Base-by-base conservation (phyloP, 2,113 vertebrate species). In the Tenebrosternarchus preto region DNA sequence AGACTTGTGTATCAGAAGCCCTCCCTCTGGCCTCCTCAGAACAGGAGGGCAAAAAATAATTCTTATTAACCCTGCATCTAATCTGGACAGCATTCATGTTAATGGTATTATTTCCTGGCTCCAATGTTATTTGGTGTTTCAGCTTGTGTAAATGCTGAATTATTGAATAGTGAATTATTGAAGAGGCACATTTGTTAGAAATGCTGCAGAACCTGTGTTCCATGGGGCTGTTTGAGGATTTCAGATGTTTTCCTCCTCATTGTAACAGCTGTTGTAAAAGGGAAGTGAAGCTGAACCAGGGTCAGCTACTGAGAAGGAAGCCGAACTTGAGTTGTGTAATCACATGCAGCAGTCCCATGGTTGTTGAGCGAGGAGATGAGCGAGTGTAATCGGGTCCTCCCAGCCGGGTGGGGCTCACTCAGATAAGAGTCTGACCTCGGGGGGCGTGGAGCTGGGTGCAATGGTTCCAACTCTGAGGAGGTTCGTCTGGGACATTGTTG, bases 361-460 rank as follows among this genome's bases (percentile, higher is more conserved):
- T 50, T 50, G 9, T 43, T n/a, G 77, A 24, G 46, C 66, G 36
- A 64, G 63, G 61, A 43, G 39, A 43, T 9, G 43, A 46, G 39
- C 9, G 39, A 50, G 75, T 80, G 73, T 93, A 91, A 95, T 96
- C 94, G 85, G 60, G 0, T 17, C 46, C 73, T 5, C 77, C 83
- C 94, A 94, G 93, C 11, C 8, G 85, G 80, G 55, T 55, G 56
- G 66, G 2, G 31, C 25, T 8, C 24, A 15, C 8, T 24, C 69
- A 29, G 94, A 96, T 95, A 95, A 91, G 87, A 82, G 75, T 2
- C 50, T 8, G 61, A 15, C 56, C 50, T 55, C 0, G 19, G 60
- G 85, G 93, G 92, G 92, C 36, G 92, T 88, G 87, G n/a, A n/a
- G n/a, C n/a, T n/a, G n/a, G 90, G 79, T 81, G 1, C 78, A 16